phyloP scores from a whole-genome alignment of 2,888 invertebrate genomes.

The Cerastoderma edule region DNA sequence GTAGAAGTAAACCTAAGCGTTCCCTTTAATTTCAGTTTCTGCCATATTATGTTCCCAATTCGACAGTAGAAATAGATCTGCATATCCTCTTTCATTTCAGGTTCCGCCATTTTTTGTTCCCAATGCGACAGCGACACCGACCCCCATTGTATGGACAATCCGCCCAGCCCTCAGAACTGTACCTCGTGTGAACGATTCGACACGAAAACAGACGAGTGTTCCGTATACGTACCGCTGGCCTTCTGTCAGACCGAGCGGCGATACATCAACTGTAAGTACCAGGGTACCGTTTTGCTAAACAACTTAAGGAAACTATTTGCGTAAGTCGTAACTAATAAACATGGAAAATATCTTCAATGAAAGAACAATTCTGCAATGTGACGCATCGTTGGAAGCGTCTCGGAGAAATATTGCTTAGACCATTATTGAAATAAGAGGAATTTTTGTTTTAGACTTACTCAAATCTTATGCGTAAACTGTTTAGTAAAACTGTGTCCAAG shows the following conservation, averaged over 20 bases:
- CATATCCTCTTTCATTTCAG: conserved; percentile 10
- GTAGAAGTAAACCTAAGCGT: neutral
- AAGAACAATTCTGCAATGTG: neutral
- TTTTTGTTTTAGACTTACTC: neutral
- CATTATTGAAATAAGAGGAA: too few species aligned
- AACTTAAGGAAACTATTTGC: too few species aligned
- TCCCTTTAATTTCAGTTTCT: neutral
- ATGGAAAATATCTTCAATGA: neutral
- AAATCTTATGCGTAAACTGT: too few species aligned
- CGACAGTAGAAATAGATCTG: neutral
- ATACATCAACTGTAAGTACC: conserved; percentile 32
- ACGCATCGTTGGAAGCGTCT: neutral
- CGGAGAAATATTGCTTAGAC: neutral
- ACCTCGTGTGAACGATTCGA: conserved; percentile 32
- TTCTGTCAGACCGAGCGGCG: conserved; percentile 43
- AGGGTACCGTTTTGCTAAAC: neutral
- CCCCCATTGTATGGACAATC: conserved; percentile 33
- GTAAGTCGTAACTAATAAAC: neutral
- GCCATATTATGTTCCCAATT: neutral
- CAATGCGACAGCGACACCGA: conserved; percentile 51
- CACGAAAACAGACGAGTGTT: neutral
- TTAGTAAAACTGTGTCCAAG: too few species aligned
- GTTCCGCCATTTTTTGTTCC: conserved; percentile 39
- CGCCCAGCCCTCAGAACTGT: conserved; percentile 38
- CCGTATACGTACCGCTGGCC: conserved; percentile 2